phyloP scores from a whole-genome alignment of 2,888 invertebrate genomes.

The Drosophila affinis region DNA sequence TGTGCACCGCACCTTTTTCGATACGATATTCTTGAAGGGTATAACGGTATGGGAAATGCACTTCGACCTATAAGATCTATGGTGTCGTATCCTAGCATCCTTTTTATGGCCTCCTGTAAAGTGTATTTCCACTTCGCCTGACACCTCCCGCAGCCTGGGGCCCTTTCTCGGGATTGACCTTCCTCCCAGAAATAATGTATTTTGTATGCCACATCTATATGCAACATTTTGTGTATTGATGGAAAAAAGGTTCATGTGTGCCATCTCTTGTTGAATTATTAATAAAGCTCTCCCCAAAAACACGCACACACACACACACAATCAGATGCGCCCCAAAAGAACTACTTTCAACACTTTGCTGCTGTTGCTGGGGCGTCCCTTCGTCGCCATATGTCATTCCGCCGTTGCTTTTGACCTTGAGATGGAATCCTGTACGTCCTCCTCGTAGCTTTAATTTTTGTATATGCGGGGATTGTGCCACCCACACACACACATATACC shows the following conservation, averaged over 20 bases:
- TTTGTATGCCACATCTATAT: conserved; percentile 25
- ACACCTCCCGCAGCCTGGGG: not conserved
- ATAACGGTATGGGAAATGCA: not conserved
- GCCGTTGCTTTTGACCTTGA: conserved; percentile 24
- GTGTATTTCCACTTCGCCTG: not conserved
- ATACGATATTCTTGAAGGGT: not conserved
- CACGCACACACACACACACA: conserved; percentile 37
- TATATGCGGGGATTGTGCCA: not conserved
- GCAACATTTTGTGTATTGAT: conserved; percentile 45
- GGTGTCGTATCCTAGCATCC: not conserved
- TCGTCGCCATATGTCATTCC: not conserved
- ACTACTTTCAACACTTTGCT: conserved; percentile 36
- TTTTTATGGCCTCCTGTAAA: not conserved
- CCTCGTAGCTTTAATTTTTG: conserved; percentile 28
- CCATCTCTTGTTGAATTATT: conserved; percentile 71
- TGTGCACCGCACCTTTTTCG: not conserved
- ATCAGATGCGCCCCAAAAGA: conserved; percentile 51
- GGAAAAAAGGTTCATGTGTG: conserved; percentile 50
- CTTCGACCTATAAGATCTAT: not conserved
- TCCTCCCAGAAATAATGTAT: conserved; percentile 33
- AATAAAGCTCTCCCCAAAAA: conserved; percentile 59
- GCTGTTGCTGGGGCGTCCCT: conserved; percentile 24
- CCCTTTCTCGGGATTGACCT: conserved; percentile 24
- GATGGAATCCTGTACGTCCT: conserved; percentile 1
- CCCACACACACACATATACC: conserved; percentile 8